Evolutionary conservation across 2,113 vertebrate species (phyloP), one percentile per base, ranked within the genome.

Genomic region (Holacanthus passer): DNA sequence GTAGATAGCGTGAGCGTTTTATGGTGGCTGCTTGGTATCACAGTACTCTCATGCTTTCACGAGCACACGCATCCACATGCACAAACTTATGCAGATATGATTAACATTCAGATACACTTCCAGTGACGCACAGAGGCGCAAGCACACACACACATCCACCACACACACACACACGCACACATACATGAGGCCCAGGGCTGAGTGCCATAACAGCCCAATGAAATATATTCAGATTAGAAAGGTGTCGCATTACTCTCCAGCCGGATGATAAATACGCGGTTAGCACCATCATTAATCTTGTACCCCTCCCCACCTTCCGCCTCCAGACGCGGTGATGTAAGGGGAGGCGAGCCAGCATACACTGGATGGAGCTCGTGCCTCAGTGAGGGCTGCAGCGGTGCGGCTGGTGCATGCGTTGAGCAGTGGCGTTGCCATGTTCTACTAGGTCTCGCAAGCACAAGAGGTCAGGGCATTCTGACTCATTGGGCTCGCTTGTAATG

Each of bases 151-250:
- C 56, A 63, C 2, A 41, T 4, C 35, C 39, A 45, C 71, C 65
- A 67, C 43, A 55, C 65, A 74, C 39, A 52, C 71, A 39, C 48
- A 31, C 79, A 73, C 68, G 66, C 73, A 76, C 83, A 73, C 85
- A 89, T 64, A 53, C 84, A 86, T 72, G 63, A 39, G 75, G 84
- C 87, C 79, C 82, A 90, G 84, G 88, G 89, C 91, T 85, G 90
- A 88, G 87, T 88, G 83, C 90, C 91, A 91, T 93, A 94, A 94
- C 89, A 93, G 84, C 92, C 91, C 88, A 93, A 94, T 94, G 93
- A 94, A 94, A 94, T 94, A 94, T 93, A 95, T 94, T 94, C 93
- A 92, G 94, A 94, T 95, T 94, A 94, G 93, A 94, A 91, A 93
- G 92, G 91, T 94, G 93, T 94, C 93, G 88, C 91, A 93, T 93